Base-by-base conservation (phyloP, 2,888 invertebrate genomes). In the Polylopha cassiicola region DNA sequence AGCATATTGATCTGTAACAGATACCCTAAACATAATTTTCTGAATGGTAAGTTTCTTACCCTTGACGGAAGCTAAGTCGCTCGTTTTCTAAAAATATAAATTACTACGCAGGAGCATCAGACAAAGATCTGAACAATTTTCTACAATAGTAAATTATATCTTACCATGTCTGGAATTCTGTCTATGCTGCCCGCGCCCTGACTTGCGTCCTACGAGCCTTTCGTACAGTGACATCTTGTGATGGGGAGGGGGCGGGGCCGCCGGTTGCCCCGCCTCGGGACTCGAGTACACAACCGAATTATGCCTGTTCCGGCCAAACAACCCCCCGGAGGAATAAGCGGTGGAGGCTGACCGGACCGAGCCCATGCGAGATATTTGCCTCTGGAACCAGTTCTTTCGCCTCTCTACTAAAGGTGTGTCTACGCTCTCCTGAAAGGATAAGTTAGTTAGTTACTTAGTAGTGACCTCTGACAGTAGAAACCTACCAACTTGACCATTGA, bases 391-490 rank as follows among this genome's bases (percentile, higher is more conserved):
- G 72, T 93, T 95, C 72, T 95, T 95, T 20, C 95, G 86, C 36
- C 94, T 81, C 67, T 95, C 94, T 9, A 93, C 94, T 61, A 95
- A 87, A 4, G 95, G 95, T 0, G 95, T 95, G 60, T 95, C 95
- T 0, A 95, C 95, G 65, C 95, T 95, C 79, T 95, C 95, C 95
- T 95, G 70, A 14, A 82, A 69, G 11, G n/a, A 36, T 21, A 34
- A 20, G 36, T 20, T 31, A 28, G 15, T 11, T 16, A 10, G 13
- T 8, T 34, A 38, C 46, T 32, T 42, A 44, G 33, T n/a, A n/a
- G n/a, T n/a, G n/a, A n/a, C n/a, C n/a, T n/a, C n/a, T n/a, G n/a
- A n/a, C n/a, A n/a, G n/a, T n/a, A n/a, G n/a, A n/a, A n/a, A n/a
- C n/a, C n/a, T n/a, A n/a, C n/a, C n/a, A n/a, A n/a, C n/a, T n/a